Percentiles rank a stretch among this genome's conserved stretches.
These are phyloP conservation scores for Propsilocerus akamusi DNA, from an alignment of 1,140 invertebrate species.

Conservation along the genomic window DNA sequence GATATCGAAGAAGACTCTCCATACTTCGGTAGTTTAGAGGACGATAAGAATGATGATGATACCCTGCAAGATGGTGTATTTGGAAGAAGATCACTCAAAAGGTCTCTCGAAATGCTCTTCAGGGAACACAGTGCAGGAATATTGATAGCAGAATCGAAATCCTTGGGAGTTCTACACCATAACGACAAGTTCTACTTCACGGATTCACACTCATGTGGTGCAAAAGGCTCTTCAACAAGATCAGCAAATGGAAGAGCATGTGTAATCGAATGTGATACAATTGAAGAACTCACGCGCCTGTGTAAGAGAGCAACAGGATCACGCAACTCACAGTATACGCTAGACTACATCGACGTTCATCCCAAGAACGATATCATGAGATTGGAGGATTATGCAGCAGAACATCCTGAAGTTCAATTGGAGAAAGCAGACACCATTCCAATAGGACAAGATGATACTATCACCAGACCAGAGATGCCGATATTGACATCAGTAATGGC, in stretches of 20 bases:
- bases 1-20: conserved; percentile 10
- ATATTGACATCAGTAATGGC: not conserved
- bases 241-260: conserved; percentile 12
- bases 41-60: not conserved
- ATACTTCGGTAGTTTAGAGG: conserved; percentile 8
- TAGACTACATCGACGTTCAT: conserved; percentile 8
- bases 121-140: conserved; percentile 8
- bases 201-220: conserved; percentile 13
- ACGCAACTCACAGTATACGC: conserved; percentile 9
- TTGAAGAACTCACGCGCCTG: conserved; percentile 9
- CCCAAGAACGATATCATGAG: no score
- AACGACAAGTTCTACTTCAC: conserved; percentile 11
- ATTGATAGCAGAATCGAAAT: conserved; percentile 8
- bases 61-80: no score
- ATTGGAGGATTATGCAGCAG: not conserved
- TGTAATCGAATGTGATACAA: conserved; percentile 12
- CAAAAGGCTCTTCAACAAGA: conserved; percentile 8
- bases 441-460: not conserved
- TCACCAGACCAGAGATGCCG: not conserved
- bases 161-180: conserved; percentile 7
- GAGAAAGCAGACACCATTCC: no score
- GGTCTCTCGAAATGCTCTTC: not conserved
- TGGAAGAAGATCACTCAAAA: not conserved
- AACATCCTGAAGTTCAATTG: not conserved
- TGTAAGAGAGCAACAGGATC: conserved; percentile 9